Evolutionary conservation across 2,888 invertebrate genomes (phyloP), one percentile per base, ranked within the genome.

Genomic region (Cacoxenus indagator): DNA sequence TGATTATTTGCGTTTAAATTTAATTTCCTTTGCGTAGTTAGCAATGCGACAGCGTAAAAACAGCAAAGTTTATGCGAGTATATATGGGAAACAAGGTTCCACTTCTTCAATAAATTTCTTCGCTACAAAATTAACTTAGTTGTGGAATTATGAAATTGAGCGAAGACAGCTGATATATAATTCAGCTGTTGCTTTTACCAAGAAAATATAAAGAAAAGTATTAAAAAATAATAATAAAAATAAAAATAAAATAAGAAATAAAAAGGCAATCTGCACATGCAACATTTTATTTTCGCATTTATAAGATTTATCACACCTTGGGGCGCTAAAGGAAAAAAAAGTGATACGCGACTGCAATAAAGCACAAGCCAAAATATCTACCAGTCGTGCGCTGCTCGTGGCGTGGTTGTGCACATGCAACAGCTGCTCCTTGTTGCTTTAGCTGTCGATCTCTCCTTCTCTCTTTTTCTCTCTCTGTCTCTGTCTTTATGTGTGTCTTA

Each of bases 271-370:
- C 22, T 24, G 31, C 31, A 24, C 26, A 65, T 55, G 14, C 22
- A 66, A 74, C 76, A 76, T 82, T 82, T 82, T 76, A 76, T 74
- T 71, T 75, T 74, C 73, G 70, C 69, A n/a, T 77, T 80, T 73
- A 75, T 78, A 71, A 76, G 82, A 80, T 76, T 80, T 80, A 71
- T 73, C 76, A 80, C 77, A 80, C 80, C 61, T 43, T 11, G 75
- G 74, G 73, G 77, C 80, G 72, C 82, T 62, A 45, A 62, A 24
- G 8, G 64, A 43, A 57, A 48, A 64, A 51, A 68, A 68, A 61
- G 68, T 37, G 65, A 55, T 65, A 73, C 73, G 71, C 73, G 73
- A 71, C 70, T 8, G 77, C 71, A 69, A 59, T 64, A 72, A 57
- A 78, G 70, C 74, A 66, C 46, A 64, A 61, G 65, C 48, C 8